Evolutionary conservation across 2,113 vertebrate genomes (phyloP), one percentile per base, ranked within the genome.

Genomic region (Barbus barbus): DNA sequence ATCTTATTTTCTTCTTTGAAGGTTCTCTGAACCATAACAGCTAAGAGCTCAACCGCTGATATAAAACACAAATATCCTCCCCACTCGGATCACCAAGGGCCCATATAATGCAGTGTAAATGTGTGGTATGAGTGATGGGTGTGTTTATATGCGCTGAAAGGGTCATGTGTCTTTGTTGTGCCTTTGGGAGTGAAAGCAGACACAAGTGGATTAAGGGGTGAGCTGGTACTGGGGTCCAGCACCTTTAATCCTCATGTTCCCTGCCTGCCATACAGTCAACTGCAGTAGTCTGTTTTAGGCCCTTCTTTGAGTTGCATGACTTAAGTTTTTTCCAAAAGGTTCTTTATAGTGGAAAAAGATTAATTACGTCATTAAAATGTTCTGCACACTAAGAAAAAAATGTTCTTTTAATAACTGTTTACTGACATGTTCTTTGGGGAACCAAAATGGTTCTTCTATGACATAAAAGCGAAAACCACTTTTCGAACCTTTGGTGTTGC

Each of bases 1-100:
- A 56, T 22, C 20, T 22, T 56, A 22, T 86, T 90, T 89, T 89
- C 79, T 63, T 31, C 48, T 78, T 31, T 24, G 79, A 89, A 88
- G 26, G 28, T 48, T 46, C 6, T 74, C 9, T 77, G 74, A 56
- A 28, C 44, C n/a, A 14, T 61, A 61, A 41, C 8, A 56, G 31
- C 18, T 31, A 63, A 78, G 44, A 22, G 20, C 9, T 78, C 28
- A 58, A 41, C 3, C 20, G 31, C 51, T 63, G 28, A 56, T n/a
- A 44, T 36, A 72, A 11, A 53, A 78, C 11, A n/a, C 9, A 83
- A 16, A 61, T 36, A 79, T 73, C 38, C 11, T 5, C 33, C 6
- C 24, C 13, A 26, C 60, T 53, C n/a, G 12, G 51, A n/a, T 73
- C n/a, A 38, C 36, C 9, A 56, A 44, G 24, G 33, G n/a, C 46